Conservation (phyloP, 2,797 vertebrate genomes). For the Clarias fuscus region DNA sequence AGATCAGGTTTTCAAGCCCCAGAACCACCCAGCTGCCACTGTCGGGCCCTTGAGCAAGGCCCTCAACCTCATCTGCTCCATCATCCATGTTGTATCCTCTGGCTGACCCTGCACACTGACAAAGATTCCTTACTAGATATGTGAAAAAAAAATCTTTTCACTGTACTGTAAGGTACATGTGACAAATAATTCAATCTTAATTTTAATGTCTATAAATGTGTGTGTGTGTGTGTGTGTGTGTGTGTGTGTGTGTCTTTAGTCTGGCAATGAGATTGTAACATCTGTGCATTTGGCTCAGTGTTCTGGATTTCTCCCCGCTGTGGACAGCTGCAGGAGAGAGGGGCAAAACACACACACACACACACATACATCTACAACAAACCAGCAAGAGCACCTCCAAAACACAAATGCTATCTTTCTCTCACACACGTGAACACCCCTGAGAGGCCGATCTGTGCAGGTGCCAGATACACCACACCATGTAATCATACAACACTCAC, state of each 20-base stretch:
- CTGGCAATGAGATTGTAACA: conserved; percentile 37
- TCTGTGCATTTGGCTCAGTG: conserved; percentile 39
- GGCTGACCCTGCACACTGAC: too few relatives aligned
- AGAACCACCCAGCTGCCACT: too few relatives aligned
- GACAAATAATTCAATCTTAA: too few relatives aligned
- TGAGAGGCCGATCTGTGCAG: not conserved
- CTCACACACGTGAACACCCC: conserved; percentile 16
- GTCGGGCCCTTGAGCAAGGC: too few relatives aligned
- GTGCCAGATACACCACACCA: conserved; percentile 1
- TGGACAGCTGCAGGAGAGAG: conserved; percentile 34
- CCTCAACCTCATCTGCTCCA: too few relatives aligned
- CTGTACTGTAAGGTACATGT: too few relatives aligned
- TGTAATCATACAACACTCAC: conserved; percentile 15
- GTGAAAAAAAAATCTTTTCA: too few relatives aligned
- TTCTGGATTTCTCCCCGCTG: conserved; percentile 19
- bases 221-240: not conserved
- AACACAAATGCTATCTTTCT: conserved; percentile 18
- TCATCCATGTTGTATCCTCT: too few relatives aligned
- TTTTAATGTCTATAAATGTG: not conserved
- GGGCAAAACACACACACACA: not conserved
- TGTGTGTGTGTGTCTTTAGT: conserved; percentile 51
- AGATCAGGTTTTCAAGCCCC: too few relatives aligned
- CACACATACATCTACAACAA: not conserved
- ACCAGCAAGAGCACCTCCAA: conserved; percentile 5
- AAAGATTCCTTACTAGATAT: too few relatives aligned